Evolutionary conservation across 2,113 vertebrate genomes (phyloP), one percentile per base, ranked within the genome.

Genomic region (Neomonachus schauinslandi): DNA sequence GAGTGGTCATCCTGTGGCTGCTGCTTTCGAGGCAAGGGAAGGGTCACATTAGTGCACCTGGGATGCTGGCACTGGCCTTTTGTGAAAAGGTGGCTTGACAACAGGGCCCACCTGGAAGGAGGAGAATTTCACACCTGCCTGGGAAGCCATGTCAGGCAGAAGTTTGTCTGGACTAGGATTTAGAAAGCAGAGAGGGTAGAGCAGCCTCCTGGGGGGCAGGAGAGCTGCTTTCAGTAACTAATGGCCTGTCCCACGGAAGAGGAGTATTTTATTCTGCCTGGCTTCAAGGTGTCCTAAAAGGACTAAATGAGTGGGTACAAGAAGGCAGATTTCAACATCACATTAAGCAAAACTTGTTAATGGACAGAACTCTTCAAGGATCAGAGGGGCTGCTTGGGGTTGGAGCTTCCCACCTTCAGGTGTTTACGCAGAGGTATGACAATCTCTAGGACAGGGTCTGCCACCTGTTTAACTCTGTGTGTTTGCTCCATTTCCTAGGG

Each of bases 11-110:
- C 1, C 7, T 8, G n/a, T 3, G 33, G 53, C 26, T 59, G 21
- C 18, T 83, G 19, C 9, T 26, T 57, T 7, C 22, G 61, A 79
- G 15, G 49, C 28, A 74, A 49, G 42, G 74, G 74, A 18, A 7
- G 74, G 3, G 72, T 59, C 14, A 24, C 4, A 1, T 18, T 31
- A 49, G 39, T 14, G 13, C 18, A 2, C 11, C n/a, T 49, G 65
- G 61, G 19, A 26, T 28, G 26, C 53, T 72, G 36, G 16, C 22
- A 31, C 5, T 2, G n/a, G 24, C 11, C 15, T 87, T 65, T n/a
- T 59, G 33, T 86, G 42, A 22, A 71, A 71, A 49, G 42, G 31
- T 91, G 76, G 33, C 46, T 94, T 94, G 86, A 79, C 28, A 90
- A 7, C 51, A 26, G 42, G 5, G 9, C 15, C 9, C 8, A 4